phyloP scores from a whole-genome alignment of 2,113 vertebrate species.

The Mastomys natalensis region DNA sequence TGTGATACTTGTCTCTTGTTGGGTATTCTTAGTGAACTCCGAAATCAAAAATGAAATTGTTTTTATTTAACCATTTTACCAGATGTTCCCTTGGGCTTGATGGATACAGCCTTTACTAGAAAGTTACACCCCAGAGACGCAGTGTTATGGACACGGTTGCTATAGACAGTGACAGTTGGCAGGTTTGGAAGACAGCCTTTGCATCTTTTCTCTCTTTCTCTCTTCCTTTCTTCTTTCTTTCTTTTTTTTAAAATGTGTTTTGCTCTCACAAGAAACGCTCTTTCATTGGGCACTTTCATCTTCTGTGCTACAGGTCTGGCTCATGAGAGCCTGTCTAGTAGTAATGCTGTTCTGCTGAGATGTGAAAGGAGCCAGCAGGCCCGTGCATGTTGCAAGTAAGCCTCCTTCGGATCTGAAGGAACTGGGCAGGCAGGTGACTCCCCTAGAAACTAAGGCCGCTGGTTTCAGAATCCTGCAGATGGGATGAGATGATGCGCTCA shows the following conservation, averaged over 20 bases:
- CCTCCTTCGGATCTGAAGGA: neutral
- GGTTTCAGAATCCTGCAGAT: neutral
- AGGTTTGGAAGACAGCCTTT: slow-evolving; percentile 78
- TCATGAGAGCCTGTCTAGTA: neutral
- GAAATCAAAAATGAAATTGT: slow-evolving; percentile 80
- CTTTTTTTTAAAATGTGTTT: slow-evolving; percentile 57
- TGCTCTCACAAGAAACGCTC: neutral
- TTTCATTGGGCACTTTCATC: slow-evolving; percentile 44
- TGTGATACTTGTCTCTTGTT: slow-evolving; percentile 16
- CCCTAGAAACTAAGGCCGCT: neutral
- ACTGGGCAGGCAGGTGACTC: neutral
- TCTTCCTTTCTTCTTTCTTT: slow-evolving; percentile 43
- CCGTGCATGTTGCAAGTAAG: neutral
- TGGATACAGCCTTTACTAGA: slow-evolving; percentile 88
- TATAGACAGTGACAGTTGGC: slow-evolving; percentile 85
- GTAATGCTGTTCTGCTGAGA: neutral
- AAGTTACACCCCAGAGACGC: slow-evolving; percentile 86
- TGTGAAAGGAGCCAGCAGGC: neutral
- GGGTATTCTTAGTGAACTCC: slow-evolving; percentile 43
- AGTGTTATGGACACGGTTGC: slow-evolving; percentile 90
- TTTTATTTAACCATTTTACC: slow-evolving; percentile 85
- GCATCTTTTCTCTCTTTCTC: neutral
- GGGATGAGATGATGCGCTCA: too few species aligned
- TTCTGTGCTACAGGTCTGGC: neutral
- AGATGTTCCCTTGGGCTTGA: slow-evolving; percentile 90